These are phyloP conservation scores for Pammene aurita DNA, from an alignment of 2,888 invertebrate genomes.

Conservation along the genomic window DNA sequence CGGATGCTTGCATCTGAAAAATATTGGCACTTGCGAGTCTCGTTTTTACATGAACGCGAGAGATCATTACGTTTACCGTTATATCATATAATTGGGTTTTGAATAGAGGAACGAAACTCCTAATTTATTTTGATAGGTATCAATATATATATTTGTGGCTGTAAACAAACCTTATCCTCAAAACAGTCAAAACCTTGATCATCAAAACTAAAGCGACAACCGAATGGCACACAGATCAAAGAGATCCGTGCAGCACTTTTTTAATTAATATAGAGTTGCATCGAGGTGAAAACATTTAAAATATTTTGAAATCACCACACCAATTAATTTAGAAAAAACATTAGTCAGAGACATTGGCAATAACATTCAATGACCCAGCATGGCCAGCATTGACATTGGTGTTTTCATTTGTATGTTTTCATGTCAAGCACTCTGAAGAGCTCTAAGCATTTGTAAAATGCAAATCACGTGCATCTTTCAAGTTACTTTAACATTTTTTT, in stretches of 20 bases:
- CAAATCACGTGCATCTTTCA: slow-evolving; percentile 8
- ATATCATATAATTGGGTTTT: slow-evolving; percentile 7
- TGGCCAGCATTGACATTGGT: background rate
- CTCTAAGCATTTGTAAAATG: background rate
- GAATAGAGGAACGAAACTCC: background rate
- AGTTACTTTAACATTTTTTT: background rate
- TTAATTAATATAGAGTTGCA: too few species aligned
- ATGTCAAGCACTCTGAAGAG: background rate
- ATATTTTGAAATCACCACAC: too few species aligned
- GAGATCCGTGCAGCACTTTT: too few species aligned
- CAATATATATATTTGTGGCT: too few species aligned
- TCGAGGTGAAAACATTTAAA: too few species aligned
- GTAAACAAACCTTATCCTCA: too few species aligned
- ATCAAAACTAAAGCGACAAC: too few species aligned
- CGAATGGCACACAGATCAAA: too few species aligned
- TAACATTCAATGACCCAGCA: slow-evolving; percentile 5
- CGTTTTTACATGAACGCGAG: slow-evolving; percentile 17
- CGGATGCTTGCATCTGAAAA: slow-evolving; percentile 47
- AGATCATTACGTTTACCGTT: background rate
- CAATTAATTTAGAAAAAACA: background rate
- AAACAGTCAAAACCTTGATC: too few species aligned
- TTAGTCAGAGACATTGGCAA: background rate
- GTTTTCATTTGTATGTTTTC: slow-evolving; percentile 5
- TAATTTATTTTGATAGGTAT: too few species aligned
- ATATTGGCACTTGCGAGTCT: slow-evolving; percentile 43